phyloP scores from a whole-genome alignment of 2,113 vertebrate species.

The chimpanzee (Pan troglodytes) region NHGRI_mPanTro3-v2.1_pri NC_072402.2:126589001-126589500 shows the following conservation, averaged over 20 bases:
- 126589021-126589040: background rate
- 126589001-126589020: background rate
- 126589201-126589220: background rate
- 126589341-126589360: background rate
- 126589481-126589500: background rate
- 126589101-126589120: slow-evolving; percentile 1
- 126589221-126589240: background rate
- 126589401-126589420: background rate
- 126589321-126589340: background rate
- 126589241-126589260: background rate
- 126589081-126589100: background rate
- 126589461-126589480: background rate
- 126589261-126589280: background rate
- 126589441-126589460: background rate
- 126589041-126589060: background rate
- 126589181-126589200: background rate
- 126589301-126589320: background rate
- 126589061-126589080: slow-evolving; percentile 24
- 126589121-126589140: background rate
- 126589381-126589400: background rate
- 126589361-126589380: background rate
- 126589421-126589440: background rate
- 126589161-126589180: slow-evolving; percentile 22
- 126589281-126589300: background rate
- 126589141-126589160: background rate